Percentiles rank a stretch among this genome's conserved stretches.
Evolutionary conservation across 2,113 vertebrate genomes (phyloP).

Genomic region (Polyodon spathula): DNA sequence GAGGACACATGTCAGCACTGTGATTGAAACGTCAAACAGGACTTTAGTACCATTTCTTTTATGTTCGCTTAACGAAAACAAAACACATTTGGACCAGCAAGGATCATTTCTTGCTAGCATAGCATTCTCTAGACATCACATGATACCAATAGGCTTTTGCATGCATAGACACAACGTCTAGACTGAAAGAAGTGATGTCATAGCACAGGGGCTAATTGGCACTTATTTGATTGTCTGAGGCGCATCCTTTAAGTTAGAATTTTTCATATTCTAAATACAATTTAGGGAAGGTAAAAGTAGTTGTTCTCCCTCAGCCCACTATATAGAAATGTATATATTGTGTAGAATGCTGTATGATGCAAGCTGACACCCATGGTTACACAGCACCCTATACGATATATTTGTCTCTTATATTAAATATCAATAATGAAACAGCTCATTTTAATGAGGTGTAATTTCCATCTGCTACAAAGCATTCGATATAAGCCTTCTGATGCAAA

Average conservation of each 20-base stretch:
- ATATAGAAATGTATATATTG: not conserved
- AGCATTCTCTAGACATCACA: constrained; percentile 26
- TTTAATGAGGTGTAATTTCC: too few relatives aligned
- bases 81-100: constrained; percentile 28
- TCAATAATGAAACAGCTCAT: too few relatives aligned
- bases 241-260: constrained; percentile 13
- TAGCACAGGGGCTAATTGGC: constrained; percentile 23
- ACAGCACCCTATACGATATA: constrained; percentile 1
- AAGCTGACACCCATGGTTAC: too few relatives aligned
- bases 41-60: constrained; percentile 19
- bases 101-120: constrained; percentile 30
- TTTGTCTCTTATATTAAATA: not conserved
- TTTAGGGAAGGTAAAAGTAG: too few relatives aligned
- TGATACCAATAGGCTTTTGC: constrained; percentile 32
- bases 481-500: too few relatives aligned
- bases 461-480: too few relatives aligned
- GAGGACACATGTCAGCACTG: constrained; percentile 27
- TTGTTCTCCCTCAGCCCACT: not conserved
- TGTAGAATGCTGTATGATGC: too few relatives aligned
- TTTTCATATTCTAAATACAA: constrained; percentile 19
- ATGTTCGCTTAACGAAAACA: constrained; percentile 32
- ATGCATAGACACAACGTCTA: constrained; percentile 32
- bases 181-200: constrained; percentile 47
- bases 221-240: constrained; percentile 15
- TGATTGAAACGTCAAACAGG: constrained; percentile 18